Conservation (phyloP, 2,888 invertebrate genomes). For the Anorthoa munda region DNA sequence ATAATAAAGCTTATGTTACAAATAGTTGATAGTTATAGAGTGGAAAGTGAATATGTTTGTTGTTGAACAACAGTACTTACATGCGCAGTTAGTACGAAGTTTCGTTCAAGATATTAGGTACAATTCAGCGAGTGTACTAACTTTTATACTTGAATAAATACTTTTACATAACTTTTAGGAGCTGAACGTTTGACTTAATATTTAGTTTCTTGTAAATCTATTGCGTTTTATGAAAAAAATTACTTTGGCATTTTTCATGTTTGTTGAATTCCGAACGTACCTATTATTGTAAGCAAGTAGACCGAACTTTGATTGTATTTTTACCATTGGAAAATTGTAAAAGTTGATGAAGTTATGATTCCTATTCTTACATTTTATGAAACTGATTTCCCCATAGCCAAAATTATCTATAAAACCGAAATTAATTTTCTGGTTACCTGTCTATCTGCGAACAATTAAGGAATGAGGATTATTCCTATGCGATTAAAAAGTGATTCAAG, state of each 20-base stretch:
- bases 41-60: constrained; percentile 42
- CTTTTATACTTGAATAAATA: constrained; percentile 7
- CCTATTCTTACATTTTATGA: neutral
- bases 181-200: neutral
- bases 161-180: neutral
- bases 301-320: constrained; percentile 17
- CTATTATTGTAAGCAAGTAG: neutral
- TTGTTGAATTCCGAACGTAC: neutral
- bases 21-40: constrained; percentile 28
- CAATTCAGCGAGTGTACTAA: constrained; percentile 26
- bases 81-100: constrained; percentile 31
- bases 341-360: neutral
- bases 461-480: neutral
- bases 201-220: constrained; percentile 11
- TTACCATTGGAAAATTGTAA: constrained; percentile 16
- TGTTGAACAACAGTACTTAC: constrained; percentile 45
- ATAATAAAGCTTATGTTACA: constrained; percentile 21
- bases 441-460: neutral
- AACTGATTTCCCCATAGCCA: constrained; percentile 5
- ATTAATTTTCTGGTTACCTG: neutral
- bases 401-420: constrained; percentile 6
- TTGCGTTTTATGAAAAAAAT: neutral
- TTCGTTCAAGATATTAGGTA: constrained; percentile 32
- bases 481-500: neutral
- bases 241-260: neutral